Evolutionary conservation across 2,888 invertebrate species (phyloP), one percentile per base, ranked within the genome.

Genomic region (Tetheella fluctuosa): DNA sequence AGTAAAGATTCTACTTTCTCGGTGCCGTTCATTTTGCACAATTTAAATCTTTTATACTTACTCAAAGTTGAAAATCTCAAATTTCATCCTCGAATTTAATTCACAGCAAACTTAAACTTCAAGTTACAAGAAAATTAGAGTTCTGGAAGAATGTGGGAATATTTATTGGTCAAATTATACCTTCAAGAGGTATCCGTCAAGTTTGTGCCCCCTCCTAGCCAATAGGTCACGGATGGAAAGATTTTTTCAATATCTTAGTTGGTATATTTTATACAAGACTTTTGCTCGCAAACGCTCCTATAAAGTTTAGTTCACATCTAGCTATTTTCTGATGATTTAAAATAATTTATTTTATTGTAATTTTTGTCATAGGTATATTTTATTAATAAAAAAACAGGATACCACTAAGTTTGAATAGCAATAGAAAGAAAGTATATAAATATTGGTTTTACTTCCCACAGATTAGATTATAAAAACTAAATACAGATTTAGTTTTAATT

Each of bases 131-230:
- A 52, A 57, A 52, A 52, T 17, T 20, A 20, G 55, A 64, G 56
- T 59, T 56, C 23, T 23, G 23, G 39, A 20, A 17, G 39, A 42
- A 13, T 30, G 57, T 34, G 48, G 60, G 56, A 58, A 30, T 52
- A 25, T 57, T 77, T 76, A 85, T 85, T 85, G 83, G 85, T 83
- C 77, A 83, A 85, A 85, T 85, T 77, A 84, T 67, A 55, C 59
- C 62, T 66, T 63, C 55, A 57, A 64, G 34, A 48, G 65, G 52
- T 63, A 59, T 66, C 25, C 65, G 57, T 54, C 42, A 48, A 61
- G 23, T 39, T 23, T 59, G 52, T 61, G 57, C 3, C 52, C 28
- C 54, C 39, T 48, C 23, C 28, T 64, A 25, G 83, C 79, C 68
- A 84, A 83, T 83, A 74, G 60, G 68, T 69, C 84, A 84, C 82